These are phyloP conservation scores for Lasiurus cinereus DNA, from an alignment of 2,113 vertebrate genomes.

Conservation along the genomic window DNA sequence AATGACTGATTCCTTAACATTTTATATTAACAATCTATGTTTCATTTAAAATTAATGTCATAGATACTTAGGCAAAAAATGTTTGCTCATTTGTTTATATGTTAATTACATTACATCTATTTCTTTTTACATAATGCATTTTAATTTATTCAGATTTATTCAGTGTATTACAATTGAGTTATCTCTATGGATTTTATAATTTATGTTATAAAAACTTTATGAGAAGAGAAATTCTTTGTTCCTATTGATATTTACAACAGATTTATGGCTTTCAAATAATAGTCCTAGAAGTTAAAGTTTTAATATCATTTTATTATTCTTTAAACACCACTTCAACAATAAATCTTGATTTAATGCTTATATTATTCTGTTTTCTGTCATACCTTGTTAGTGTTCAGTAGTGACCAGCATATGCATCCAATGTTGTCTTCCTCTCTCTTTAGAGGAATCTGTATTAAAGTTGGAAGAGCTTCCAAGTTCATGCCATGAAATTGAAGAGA, in stretches of 20 bases:
- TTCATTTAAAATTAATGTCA: constrained; percentile 57
- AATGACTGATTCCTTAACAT: neutral
- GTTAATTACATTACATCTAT: constrained; percentile 39
- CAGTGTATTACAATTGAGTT: constrained; percentile 10
- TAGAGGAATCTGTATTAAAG: neutral
- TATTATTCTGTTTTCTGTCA: constrained; percentile 3
- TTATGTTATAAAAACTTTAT: constrained; percentile 56
- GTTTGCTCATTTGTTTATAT: constrained; percentile 47
- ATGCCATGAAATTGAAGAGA: neutral
- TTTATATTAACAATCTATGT: neutral
- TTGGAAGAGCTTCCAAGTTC: constrained; percentile 2
- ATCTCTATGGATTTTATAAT: constrained; percentile 60
- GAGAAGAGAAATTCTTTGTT: constrained; percentile 58
- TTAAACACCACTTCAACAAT: constrained; percentile 15
- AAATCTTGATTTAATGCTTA: constrained; percentile 52
- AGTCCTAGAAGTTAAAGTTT: constrained; percentile 57
- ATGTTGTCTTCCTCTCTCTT: neutral
- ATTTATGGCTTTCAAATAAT: constrained; percentile 69
- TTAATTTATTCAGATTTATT: constrained; percentile 66
- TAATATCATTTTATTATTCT: constrained; percentile 57
- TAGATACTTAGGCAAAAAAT: neutral
- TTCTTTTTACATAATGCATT: constrained; percentile 62
- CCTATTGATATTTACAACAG: constrained; percentile 37
- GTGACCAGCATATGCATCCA: neutral
- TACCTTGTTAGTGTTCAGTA: neutral